Percentiles rank a stretch among this genome's conserved stretches.
Evolutionary conservation across 2,113 vertebrate species (phyloP).

Genomic region (Platycercus adscitus): DNA sequence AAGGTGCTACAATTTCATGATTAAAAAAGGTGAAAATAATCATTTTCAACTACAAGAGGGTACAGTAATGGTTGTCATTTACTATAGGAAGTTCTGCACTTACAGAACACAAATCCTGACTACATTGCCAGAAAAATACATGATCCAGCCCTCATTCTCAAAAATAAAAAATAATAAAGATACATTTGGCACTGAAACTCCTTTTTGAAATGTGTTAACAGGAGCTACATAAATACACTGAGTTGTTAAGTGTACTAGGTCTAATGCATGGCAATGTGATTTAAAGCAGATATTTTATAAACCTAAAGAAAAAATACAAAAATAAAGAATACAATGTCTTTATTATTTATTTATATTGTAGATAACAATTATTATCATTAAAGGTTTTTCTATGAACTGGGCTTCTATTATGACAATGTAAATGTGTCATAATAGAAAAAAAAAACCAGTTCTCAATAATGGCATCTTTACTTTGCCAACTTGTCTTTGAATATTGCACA

Average conservation of each 20-base stretch:
- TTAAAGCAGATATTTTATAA: not conserved
- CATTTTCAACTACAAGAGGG: not conserved
- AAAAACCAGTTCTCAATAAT: not conserved
- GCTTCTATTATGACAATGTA: not conserved
- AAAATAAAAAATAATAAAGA: not conserved
- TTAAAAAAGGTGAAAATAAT: not conserved
- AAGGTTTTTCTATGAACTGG: not conserved
- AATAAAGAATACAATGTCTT: not conserved
- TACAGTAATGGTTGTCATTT: not conserved
- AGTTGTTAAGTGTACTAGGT: not conserved
- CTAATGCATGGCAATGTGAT: not conserved
- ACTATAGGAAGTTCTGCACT: not conserved
- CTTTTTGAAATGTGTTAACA: not conserved
- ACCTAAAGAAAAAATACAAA: not conserved
- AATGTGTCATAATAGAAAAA: not conserved
- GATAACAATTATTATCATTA: not conserved
- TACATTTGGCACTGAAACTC: not conserved
- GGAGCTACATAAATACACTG: not conserved
- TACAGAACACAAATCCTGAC: not conserved
- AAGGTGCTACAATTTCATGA: not conserved
- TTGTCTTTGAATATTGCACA: not conserved
- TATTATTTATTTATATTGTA: not conserved
- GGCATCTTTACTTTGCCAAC: not conserved
- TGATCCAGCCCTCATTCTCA: not conserved
- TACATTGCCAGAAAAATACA: fast-evolving